Percentiles rank a stretch among this genome's conserved stretches.
Conservation (phyloP, 2,113 vertebrate genomes). For the Sphaerodactylus townsendi region DNA sequence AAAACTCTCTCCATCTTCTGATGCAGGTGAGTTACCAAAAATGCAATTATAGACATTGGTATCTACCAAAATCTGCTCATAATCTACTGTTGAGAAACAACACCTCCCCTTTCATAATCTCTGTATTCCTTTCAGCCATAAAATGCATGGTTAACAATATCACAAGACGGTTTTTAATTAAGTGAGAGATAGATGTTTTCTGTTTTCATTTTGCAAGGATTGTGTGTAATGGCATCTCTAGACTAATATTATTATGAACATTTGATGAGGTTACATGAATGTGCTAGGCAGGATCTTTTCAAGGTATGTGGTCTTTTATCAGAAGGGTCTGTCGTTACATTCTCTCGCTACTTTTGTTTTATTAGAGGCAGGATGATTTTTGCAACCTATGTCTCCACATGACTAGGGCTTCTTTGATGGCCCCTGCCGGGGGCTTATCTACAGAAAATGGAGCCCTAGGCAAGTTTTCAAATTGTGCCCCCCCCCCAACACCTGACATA, state of each 20-base stretch:
- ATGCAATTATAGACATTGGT: conserved; percentile 60
- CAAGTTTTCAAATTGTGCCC: too few relatives aligned
- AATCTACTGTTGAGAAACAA: conserved; percentile 57
- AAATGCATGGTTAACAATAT: conserved; percentile 10
- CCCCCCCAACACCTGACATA: too few relatives aligned
- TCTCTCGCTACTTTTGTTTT: neutral
- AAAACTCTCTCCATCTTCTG: conserved; percentile 67
- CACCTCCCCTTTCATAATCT: neutral
- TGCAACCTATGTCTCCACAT: too few relatives aligned
- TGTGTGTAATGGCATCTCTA: neutral
- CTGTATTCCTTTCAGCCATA: conserved; percentile 44
- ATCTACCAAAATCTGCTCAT: conserved; percentile 60
- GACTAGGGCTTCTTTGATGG: too few relatives aligned
- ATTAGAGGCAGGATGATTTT: too few relatives aligned
- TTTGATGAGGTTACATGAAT: neutral
- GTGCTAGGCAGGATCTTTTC: neutral
- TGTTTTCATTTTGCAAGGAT: neutral
- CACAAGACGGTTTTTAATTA: conserved; percentile 38
- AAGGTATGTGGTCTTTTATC: neutral
- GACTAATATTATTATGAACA: rapidly evolving
- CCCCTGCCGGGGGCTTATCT: too few relatives aligned
- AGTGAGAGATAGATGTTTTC: neutral
- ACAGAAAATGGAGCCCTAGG: too few relatives aligned
- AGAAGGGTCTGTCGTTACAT: neutral
- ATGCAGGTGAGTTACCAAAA: conserved; percentile 59